These are phyloP conservation scores for Dicyrtomina minuta DNA, from an alignment of 2,888 invertebrate species.

Conservation along the genomic window DNA sequence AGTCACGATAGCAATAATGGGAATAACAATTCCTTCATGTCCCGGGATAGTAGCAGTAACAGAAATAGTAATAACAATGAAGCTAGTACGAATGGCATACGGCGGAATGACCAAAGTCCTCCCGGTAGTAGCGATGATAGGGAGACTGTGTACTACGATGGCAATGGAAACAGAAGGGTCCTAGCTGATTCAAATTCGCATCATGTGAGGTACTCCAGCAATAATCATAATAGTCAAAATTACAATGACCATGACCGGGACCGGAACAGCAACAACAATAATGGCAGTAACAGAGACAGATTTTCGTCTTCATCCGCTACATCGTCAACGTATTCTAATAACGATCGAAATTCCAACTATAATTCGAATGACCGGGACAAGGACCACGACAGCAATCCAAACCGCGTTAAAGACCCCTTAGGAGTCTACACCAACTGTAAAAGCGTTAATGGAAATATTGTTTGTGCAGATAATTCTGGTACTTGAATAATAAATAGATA, in stretches of 20 bases:
- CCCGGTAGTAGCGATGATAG: neutral
- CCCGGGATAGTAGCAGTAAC: neutral
- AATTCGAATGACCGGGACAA: neutral
- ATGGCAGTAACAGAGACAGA: neutral
- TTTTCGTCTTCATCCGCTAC: neutral
- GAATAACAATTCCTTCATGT: neutral
- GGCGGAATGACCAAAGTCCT: neutral
- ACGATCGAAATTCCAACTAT: neutral
- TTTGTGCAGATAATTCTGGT: constrained; percentile 49
- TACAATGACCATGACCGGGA: neutral
- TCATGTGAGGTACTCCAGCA: neutral
- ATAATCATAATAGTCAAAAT: neutral
- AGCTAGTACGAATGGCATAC: neutral
- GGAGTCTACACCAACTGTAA: constrained; percentile 48
- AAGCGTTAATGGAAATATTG: constrained; percentile 42
- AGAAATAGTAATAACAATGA: neutral
- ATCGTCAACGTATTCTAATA: neutral
- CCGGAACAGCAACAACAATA: neutral
- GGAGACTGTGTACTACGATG: no score
- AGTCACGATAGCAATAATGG: neutral
- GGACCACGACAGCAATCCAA: neutral
- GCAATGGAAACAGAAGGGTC: no score
- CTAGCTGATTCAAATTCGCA: no score
- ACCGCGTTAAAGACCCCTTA: constrained; percentile 39
- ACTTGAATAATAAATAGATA: no score